A percentile compares a stretch with the other conserved stretches of the same genome.
phyloP scores from a whole-genome alignment of 2,113 vertebrate species.

The Dipodomys stephensi region DNA sequence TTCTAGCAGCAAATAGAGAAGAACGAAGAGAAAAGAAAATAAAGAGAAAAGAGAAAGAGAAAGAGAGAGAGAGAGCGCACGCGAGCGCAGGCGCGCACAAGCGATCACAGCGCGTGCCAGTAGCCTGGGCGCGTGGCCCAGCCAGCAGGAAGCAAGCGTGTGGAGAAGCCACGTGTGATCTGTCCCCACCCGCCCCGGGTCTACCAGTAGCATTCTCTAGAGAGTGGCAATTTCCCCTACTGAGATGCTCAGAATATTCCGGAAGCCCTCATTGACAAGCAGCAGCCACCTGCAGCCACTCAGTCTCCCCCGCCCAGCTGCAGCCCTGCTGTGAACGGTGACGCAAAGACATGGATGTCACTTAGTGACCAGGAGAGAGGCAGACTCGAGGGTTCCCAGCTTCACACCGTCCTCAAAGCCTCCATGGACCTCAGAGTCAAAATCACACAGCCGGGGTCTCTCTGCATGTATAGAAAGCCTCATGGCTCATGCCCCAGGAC shows the following conservation, averaged over 20 bases:
- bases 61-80: no score
- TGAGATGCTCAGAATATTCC: neutral
- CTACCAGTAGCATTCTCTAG: neutral
- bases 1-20: neutral
- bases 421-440: neutral
- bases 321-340: neutral
- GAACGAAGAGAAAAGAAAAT: neutral
- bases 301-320: neutral
- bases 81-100: no score
- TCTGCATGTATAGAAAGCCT: neutral
- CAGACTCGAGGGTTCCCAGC: neutral
- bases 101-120: neutral
- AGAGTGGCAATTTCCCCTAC: neutral
- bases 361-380: neutral
- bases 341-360: rapidly evolving
- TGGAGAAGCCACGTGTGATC: neutral
- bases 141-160: rapidly evolving
- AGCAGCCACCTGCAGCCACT: conserved; percentile 65
- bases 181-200: neutral
- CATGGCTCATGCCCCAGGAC: neutral
- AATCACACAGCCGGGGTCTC: no score
- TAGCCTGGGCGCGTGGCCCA: neutral
- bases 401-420: no score
- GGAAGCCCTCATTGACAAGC: neutral
- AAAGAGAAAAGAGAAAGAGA: no score